Conservation (phyloP, 2,113 vertebrate genomes). For the Pachyramphus minor region DNA sequence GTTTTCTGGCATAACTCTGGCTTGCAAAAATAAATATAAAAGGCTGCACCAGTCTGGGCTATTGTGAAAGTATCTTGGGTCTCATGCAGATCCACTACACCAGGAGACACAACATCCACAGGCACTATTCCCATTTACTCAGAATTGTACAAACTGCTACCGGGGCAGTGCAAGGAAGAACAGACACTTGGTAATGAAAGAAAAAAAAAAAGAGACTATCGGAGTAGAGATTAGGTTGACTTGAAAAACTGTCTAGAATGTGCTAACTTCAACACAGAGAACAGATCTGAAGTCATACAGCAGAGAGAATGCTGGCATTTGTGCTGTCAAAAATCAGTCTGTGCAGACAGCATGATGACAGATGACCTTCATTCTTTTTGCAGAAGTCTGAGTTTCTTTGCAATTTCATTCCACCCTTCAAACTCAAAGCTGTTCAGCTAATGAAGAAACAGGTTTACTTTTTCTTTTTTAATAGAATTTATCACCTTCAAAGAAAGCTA, state of each 20-base stretch:
- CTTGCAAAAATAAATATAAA: not conserved
- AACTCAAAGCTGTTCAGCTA: not conserved
- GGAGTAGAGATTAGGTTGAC: not conserved
- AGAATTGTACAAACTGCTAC: not conserved
- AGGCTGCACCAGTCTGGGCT: not conserved
- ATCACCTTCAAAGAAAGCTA: not conserved
- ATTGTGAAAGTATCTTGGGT: not conserved
- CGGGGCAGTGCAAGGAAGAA: not conserved
- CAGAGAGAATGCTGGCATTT: not conserved
- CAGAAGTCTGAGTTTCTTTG: not conserved
- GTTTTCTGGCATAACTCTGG: not conserved
- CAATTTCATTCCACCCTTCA: not conserved
- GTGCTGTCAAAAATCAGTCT: not conserved
- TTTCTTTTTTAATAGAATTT: not conserved
- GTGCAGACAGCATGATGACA: not conserved
- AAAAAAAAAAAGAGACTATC: not conserved
- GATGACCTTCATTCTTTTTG: not conserved
- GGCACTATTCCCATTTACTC: fast-evolving
- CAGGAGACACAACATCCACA: not conserved
- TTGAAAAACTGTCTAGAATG: not conserved
- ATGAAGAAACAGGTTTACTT: not conserved
- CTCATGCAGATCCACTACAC: not conserved
- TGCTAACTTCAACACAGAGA: not conserved
- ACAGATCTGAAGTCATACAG: not conserved
- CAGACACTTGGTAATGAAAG: not conserved